Conservation (phyloP, 2,888 invertebrate species). For the Caenorhabditis doughertyi region DNA sequence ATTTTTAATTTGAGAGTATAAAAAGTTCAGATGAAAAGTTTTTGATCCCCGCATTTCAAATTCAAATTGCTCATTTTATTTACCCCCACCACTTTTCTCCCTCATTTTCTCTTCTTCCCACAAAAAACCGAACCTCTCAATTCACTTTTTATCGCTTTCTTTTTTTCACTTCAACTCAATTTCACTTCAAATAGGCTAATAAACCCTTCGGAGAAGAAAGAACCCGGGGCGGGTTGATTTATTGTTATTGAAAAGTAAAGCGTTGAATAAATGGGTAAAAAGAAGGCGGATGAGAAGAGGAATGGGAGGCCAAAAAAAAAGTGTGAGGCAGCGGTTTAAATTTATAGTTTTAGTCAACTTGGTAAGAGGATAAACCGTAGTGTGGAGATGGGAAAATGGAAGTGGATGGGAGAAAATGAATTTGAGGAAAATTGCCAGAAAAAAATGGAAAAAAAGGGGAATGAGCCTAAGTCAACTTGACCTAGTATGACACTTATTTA, state of each 20-base stretch:
- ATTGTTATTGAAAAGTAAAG: slow-evolving; percentile 36
- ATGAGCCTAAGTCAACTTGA: background rate
- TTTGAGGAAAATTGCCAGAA: background rate
- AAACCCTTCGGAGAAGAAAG: no score
- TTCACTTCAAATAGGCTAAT: slow-evolving; percentile 17
- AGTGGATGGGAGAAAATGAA: no score
- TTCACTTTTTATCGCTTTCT: slow-evolving; percentile 15
- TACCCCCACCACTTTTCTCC: slow-evolving; percentile 1
- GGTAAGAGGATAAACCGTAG: background rate
- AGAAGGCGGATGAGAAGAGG: background rate
- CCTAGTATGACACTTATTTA: background rate
- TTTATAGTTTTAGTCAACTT: slow-evolving; percentile 52
- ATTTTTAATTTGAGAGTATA: slow-evolving; percentile 12
- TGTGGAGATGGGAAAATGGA: no score
- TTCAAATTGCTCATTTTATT: slow-evolving; percentile 27
- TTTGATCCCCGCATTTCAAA: slow-evolving; percentile 4
- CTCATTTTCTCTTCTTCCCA: slow-evolving; percentile 9
- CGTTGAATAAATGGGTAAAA: background rate
- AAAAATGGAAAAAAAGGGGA: slow-evolving; percentile 1
- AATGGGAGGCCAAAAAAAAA: no score
- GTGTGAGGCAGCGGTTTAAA: no score
- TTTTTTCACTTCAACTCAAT: background rate
- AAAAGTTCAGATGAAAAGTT: slow-evolving; percentile 16
- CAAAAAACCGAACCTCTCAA: background rate
- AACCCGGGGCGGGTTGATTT: slow-evolving; percentile 29